These are phyloP conservation scores for Apogon talboti DNA, from an alignment of 2,797 vertebrate genomes.

Conservation along the genomic window DNA sequence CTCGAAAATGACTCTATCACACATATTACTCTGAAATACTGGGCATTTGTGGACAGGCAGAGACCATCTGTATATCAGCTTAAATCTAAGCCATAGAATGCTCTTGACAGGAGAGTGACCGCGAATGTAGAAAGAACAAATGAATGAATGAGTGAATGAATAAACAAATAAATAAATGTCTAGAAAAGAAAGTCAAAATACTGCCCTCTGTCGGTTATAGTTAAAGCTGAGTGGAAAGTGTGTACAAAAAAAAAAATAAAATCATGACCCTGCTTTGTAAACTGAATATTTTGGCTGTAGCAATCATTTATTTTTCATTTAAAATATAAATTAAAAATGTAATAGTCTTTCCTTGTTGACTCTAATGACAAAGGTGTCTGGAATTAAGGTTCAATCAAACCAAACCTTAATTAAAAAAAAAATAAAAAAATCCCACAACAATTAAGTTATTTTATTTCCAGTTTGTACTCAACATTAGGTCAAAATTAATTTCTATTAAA, in stretches of 20 bases:
- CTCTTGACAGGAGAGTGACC: conserved; percentile 22
- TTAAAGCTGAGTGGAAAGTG: conserved; percentile 19
- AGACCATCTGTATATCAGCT: conserved; percentile 6
- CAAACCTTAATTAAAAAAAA: conserved; percentile 2
- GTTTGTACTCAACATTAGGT: not conserved
- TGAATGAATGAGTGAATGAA: conserved; percentile 23
- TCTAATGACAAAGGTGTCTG: not conserved
- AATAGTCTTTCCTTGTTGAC: not conserved
- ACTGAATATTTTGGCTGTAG: conserved; percentile 7
- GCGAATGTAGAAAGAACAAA: conserved; percentile 14
- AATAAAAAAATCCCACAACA: not conserved
- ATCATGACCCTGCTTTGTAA: conserved; percentile 35
- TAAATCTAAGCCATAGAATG: not conserved
- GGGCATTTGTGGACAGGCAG: not conserved
- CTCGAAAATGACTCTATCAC: not conserved
- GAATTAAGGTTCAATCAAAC: conserved; percentile 4
- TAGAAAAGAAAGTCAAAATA: conserved; percentile 30
- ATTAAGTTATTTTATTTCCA: not conserved
- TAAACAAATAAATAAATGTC: conserved; percentile 28
- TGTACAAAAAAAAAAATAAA: conserved; percentile 31
- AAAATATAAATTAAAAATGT: conserved; percentile 11
- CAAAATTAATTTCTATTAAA: not conserved
- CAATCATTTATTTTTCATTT: not conserved
- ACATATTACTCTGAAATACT: not conserved
- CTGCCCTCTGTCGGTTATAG: conserved; percentile 68